These are phyloP conservation scores for Phenganax subtilis DNA, from an alignment of 92 coral and sea anemone genomes.

Conservation along the genomic window DNA sequence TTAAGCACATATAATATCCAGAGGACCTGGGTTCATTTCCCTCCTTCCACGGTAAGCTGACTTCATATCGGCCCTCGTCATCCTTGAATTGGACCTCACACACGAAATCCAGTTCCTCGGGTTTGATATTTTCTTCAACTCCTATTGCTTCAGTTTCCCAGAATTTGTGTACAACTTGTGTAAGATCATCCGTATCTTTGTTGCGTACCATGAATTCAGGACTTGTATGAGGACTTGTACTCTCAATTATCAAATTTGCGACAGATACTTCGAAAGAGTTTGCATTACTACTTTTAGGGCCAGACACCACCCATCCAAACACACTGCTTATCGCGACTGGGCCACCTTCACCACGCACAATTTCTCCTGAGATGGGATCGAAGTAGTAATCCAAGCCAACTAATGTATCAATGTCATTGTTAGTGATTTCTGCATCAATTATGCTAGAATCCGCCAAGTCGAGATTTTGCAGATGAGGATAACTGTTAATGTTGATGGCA, in stretches of 20 bases:
- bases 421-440: background rate
- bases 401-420: background rate
- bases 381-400: background rate
- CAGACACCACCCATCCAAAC: background rate
- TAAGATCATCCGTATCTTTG: too few relatives aligned
- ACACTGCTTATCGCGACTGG: background rate
- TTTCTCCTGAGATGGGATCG: background rate
- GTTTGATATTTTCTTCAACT: background rate
- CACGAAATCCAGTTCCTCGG: background rate
- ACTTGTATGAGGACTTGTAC: too few relatives aligned
- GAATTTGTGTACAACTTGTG: background rate
- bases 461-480: background rate
- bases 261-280: too few relatives aligned
- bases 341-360: background rate
- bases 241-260: too few relatives aligned
- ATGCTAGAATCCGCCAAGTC: background rate
- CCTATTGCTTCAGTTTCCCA: background rate
- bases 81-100: background rate
- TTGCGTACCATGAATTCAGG: too few relatives aligned
- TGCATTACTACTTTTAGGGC: background rate
- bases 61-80: background rate
- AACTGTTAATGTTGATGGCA: background rate
- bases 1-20: background rate
- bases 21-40: background rate
- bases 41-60: slow-evolving; percentile 15